Conservation (phyloP, 2,113 vertebrate genomes). For the Leiothrix lutea region DNA sequence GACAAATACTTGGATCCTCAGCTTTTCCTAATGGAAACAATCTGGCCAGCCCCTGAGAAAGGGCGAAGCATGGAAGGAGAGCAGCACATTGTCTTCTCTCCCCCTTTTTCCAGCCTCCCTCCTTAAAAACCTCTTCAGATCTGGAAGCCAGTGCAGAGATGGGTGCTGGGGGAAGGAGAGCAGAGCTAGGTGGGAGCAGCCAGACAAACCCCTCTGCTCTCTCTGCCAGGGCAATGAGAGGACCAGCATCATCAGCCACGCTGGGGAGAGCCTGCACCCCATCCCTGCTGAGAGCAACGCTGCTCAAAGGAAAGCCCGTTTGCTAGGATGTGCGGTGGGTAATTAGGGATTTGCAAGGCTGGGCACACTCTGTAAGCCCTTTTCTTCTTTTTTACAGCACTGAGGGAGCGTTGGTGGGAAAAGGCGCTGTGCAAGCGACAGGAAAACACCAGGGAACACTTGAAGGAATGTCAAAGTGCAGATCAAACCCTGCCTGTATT, state of each 20-base stretch:
- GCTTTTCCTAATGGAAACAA: slow-evolving; percentile 54
- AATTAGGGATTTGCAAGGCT: slow-evolving; percentile 16
- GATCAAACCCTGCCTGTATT: background rate
- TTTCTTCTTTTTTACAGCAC: background rate
- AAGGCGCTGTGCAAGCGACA: background rate
- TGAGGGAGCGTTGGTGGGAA: background rate
- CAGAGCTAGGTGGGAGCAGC: background rate
- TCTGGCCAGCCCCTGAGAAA: background rate
- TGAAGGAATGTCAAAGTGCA: background rate
- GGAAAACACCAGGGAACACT: slow-evolving; percentile 19
- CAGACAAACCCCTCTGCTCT: background rate
- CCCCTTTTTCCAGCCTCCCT: background rate
- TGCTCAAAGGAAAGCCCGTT: background rate
- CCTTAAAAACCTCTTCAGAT: background rate
- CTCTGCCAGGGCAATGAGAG: background rate
- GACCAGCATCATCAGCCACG: background rate
- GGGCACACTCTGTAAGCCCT: background rate
- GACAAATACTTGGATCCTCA: slow-evolving; percentile 44
- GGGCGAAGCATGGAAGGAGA: background rate
- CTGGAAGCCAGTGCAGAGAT: rapidly evolving
- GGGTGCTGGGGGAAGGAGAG: background rate
- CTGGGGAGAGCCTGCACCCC: background rate
- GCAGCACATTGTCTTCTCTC: background rate
- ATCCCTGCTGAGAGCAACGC: background rate
- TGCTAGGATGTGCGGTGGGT: background rate